Base-by-base conservation (phyloP, 2,797 vertebrate genomes). In the Euphonia xanthogaster region DNA sequence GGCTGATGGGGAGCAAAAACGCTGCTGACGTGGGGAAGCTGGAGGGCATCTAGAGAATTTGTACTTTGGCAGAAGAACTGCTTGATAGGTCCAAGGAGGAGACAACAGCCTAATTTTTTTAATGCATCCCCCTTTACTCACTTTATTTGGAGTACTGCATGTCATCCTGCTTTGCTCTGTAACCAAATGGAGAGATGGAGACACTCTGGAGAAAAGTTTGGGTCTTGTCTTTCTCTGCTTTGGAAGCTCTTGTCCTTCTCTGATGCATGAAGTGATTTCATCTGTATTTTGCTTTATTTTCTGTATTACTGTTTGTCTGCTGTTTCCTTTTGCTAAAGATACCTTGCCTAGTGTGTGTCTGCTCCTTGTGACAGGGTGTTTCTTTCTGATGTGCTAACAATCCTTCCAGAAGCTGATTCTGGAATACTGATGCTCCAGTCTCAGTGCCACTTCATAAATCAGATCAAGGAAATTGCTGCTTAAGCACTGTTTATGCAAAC, bases 401-500 rank as follows among this genome's bases (percentile, higher is more conserved):
- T 81, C 83, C 47, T 84, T 88, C 74, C 73, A 70, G 25, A 48
- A 44, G 60, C 35, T 66, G 65, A 62, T 94, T 68, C 55, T 75
- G 65, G 75, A 78, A 80, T 83, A 48, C 54, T 93, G 62, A 62
- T 83, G 25, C 68, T 77, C 65, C 40, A 76, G 22, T 44, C 53
- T 74, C 61, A 28, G 39, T 86, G 45, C 71, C 75, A 88, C 73
- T 90, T 71, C 75, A 40, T 37, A 92, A 95, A 92, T 61, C 68
- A 84, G 83, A 94, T 55, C 45, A 91, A 96, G 77, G 31, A 72
- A 85, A 85, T 76, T 70, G 88, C 63, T 92, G 75, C 33, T 86
- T 90, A 79, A 51, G 86, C 58, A 86, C 24, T 78, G 72, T 62
- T 94, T 73, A 81, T 94, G 47, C 74, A 83, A 40, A 77, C 27